phyloP scores from a whole-genome alignment of 1,140 invertebrate species.

The Spodoptera litura region DNA sequence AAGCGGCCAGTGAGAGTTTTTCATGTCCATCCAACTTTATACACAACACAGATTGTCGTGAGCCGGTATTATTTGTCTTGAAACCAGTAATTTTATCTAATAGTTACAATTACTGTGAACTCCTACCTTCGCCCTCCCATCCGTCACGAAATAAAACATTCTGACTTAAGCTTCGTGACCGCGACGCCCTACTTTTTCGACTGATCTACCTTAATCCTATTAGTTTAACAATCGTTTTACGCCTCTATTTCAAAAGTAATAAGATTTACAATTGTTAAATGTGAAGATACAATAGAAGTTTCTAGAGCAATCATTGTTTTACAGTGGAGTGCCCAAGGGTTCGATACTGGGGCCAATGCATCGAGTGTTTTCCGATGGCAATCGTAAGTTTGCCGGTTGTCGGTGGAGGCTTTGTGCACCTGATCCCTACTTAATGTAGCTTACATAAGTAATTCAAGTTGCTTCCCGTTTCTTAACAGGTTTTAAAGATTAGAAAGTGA shows the following conservation, averaged over 20 bases:
- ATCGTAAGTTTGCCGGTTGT: slow-evolving; percentile 27
- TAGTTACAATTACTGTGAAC: slow-evolving; percentile 57
- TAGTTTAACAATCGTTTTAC: not conserved
- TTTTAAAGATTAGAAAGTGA: slow-evolving; percentile 55
- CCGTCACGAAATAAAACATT: slow-evolving; percentile 58
- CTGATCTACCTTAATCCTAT: slow-evolving; percentile 15
- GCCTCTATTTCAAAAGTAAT: not conserved
- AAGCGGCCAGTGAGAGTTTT: slow-evolving; percentile 7
- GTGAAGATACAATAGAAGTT: not conserved
- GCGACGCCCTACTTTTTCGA: slow-evolving; percentile 61
- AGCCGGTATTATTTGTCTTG: slow-evolving; percentile 34
- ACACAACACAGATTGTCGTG: slow-evolving; percentile 29
- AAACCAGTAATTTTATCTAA: slow-evolving; percentile 55
- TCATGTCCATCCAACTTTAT: slow-evolving; percentile 7
- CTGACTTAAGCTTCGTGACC: slow-evolving; percentile 53
- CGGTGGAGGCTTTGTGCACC: slow-evolving; percentile 34
- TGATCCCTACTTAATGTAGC: slow-evolving; percentile 47
- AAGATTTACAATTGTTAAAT: slow-evolving; percentile 5
- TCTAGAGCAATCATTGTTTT: slow-evolving; percentile 24
- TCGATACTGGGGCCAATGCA: slow-evolving; percentile 9
- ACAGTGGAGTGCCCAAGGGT: slow-evolving; percentile 23
- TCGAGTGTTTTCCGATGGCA: slow-evolving; percentile 20
- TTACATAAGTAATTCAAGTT: slow-evolving; percentile 60
- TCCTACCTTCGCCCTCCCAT: slow-evolving; percentile 56
- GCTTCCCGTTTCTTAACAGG: slow-evolving; percentile 55